Evolutionary conservation across 2,113 vertebrate genomes (phyloP), one percentile per base, ranked within the genome.

Genomic region (Otolemur garnettii): DNA sequence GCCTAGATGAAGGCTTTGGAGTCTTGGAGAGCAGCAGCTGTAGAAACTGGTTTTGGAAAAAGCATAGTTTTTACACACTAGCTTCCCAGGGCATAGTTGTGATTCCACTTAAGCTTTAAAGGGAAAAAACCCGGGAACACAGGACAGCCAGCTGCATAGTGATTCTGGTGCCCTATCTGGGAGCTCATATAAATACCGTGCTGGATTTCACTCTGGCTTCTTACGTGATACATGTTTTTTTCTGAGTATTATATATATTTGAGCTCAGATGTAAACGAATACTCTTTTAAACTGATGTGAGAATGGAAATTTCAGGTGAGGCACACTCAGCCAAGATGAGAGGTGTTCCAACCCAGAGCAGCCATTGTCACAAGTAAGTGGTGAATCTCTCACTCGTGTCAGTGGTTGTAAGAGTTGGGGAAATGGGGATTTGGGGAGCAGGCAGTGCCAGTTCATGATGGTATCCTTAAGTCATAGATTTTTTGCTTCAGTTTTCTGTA

Each of bases 11-110:
- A 83, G 42, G 57, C 50, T 30, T 66, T 15, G 50, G 24, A 53
- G 60, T 77, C 55, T 24, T 15, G 35, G 82, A 35, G 78, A 64
- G 38, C 18, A 78, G 38, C 15, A 53, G 5, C 30, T 57, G 42
- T 69, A 85, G 72, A 95, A 84, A 33, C 50, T 95, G 84, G 64
- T 69, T 75, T 90, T 92, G 81, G 82, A 60, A 87, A 33, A 24
- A 62, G 9, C 10, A 13, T 15, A 53, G 45, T 1, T 91, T 90
- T 88, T 78, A 30, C 2, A 55, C 4, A 22, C 17, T 26, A 38
- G 6, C 57, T 69, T 91, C 38, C n/a, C 14, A 64, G 45, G 45
- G 62, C 28, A 86, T 17, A 69, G 38, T 84, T 45, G 87, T 60
- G n/a, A 68, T 81, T 68, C 72, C 79, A 35, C 35, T 13, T 72